phyloP scores from a whole-genome alignment of 2,113 vertebrate genomes.

The Crypturellus undulatus region DNA sequence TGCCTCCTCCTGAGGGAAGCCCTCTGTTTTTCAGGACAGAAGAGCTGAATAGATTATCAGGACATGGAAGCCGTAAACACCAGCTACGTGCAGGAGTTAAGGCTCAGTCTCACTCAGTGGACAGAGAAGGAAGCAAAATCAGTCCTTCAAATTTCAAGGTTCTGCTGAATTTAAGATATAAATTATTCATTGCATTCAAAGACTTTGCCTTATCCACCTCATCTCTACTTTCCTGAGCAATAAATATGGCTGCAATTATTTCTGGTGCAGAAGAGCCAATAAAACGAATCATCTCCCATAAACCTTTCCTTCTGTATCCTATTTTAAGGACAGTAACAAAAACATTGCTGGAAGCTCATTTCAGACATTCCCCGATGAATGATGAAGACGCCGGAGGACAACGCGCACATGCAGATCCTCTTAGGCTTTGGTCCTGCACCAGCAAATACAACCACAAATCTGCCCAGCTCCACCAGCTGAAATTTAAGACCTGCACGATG shows the following conservation, averaged over 20 bases:
- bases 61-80: background rate
- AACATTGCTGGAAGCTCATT: background rate
- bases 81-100: background rate
- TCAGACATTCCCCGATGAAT: background rate
- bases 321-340: slow-evolving; percentile 34
- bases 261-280: slow-evolving; percentile 49
- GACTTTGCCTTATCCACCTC: slow-evolving; percentile 37
- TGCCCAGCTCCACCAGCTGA: background rate
- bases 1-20: background rate
- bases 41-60: background rate
- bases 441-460: background rate
- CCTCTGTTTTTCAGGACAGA: accelerated
- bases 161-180: slow-evolving; percentile 21
- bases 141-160: slow-evolving; percentile 37
- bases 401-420: background rate
- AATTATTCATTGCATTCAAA: slow-evolving; percentile 56
- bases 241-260: slow-evolving; percentile 64
- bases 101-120: background rate
- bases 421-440: background rate
- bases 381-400: background rate
- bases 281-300: slow-evolving; percentile 48
- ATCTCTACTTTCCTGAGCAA: slow-evolving; percentile 35
- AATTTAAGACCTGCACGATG: background rate
- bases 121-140: background rate
- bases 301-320: slow-evolving; percentile 42